Evolutionary conservation across 2,888 invertebrate species (phyloP).

Genomic region (Phaonia tiefii): DNA sequence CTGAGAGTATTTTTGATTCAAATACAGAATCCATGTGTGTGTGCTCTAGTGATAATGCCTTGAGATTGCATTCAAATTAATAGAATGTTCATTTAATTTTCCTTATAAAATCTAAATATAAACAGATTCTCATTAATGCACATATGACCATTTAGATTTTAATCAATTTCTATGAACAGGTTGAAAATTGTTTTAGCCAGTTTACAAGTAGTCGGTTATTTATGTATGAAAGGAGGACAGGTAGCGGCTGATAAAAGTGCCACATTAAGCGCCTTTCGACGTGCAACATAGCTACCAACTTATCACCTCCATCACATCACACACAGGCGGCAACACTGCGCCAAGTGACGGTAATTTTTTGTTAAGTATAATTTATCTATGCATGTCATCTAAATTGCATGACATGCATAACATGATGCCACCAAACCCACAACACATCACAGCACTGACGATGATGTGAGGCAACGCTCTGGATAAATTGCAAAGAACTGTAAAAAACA

Average conservation of each 20-base stretch:
- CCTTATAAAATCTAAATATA: no score
- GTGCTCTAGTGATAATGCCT: not conserved
- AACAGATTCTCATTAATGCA: not conserved
- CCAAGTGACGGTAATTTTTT: slow-evolving; percentile 36
- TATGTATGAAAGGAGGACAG: slow-evolving; percentile 47
- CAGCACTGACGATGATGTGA: not conserved
- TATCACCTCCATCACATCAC: slow-evolving; percentile 40
- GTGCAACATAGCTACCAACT: slow-evolving; percentile 39
- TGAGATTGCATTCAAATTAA: not conserved
- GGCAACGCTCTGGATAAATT: not conserved
- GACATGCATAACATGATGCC: slow-evolving; percentile 50
- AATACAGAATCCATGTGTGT: not conserved
- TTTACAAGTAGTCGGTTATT: slow-evolving; percentile 29
- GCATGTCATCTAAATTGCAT: slow-evolving; percentile 54
- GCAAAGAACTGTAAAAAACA: no score
- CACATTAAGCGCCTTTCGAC: slow-evolving; percentile 53
- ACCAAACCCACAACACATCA: slow-evolving; percentile 27
- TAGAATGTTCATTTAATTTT: not conserved
- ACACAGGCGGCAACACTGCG: slow-evolving; percentile 32
- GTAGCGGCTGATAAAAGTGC: slow-evolving; percentile 51
- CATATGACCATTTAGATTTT: slow-evolving; percentile 4
- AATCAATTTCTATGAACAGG: slow-evolving; percentile 25
- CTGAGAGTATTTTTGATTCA: slow-evolving; percentile 19
- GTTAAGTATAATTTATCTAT: slow-evolving; percentile 57
- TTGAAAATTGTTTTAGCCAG: slow-evolving; percentile 28